Conservation (phyloP, 2,113 vertebrate genomes). For the Myrmecophaga tridactyla region DNA sequence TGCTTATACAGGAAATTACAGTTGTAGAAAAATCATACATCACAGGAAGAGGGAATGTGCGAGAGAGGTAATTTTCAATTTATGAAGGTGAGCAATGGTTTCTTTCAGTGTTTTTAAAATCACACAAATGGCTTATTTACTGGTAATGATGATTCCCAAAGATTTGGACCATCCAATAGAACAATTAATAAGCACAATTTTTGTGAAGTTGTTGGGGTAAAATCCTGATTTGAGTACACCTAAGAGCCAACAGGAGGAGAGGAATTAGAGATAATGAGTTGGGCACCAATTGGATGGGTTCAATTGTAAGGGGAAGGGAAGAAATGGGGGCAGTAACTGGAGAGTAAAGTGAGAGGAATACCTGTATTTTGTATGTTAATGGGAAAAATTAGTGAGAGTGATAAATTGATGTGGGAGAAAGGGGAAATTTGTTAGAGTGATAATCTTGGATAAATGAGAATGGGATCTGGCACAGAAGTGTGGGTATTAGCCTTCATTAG, state of each 20-base stretch:
- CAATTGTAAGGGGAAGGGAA: not conserved
- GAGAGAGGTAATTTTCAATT: not conserved
- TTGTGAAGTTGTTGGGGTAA: not conserved
- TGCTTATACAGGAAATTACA: not conserved
- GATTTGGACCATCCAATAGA: not conserved
- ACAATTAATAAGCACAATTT: not conserved
- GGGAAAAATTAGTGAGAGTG: not conserved
- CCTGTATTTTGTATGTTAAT: not conserved
- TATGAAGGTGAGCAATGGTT: not conserved
- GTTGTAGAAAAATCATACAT: not conserved
- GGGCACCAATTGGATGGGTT: not conserved
- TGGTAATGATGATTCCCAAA: not conserved
- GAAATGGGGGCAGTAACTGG: not conserved
- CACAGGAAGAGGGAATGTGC: not conserved
- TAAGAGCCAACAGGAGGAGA: not conserved
- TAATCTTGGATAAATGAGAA: not conserved
- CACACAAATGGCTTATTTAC: not conserved
- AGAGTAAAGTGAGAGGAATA: not conserved
- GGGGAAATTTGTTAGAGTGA: not conserved
- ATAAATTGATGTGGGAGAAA: not conserved
- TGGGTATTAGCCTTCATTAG: not conserved
- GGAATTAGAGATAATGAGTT: not conserved
- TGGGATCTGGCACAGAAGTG: not conserved
- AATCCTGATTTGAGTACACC: not conserved
- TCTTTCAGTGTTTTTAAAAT: not conserved